Evolutionary conservation across 1,140 invertebrate species (phyloP).

Genomic region (Dreissena polymorpha): DNA sequence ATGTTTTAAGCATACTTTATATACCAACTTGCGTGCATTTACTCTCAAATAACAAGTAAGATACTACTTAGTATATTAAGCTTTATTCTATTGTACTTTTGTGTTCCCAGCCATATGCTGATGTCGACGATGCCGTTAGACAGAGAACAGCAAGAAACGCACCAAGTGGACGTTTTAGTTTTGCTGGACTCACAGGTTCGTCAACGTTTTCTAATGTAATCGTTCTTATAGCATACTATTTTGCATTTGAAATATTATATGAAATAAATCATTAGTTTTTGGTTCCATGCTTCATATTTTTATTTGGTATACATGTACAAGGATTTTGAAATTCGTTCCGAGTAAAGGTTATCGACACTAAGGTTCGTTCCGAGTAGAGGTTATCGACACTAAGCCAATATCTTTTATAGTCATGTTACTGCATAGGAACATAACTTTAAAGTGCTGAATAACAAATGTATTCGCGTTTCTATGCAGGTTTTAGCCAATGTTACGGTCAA

Average conservation of each 20-base stretch:
- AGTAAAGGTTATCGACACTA: not conserved
- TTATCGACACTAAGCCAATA: too few species aligned
- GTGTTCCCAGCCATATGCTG: constrained; percentile 23
- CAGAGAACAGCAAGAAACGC: constrained; percentile 19
- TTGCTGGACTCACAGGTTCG: constrained; percentile 7
- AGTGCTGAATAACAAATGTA: not conserved
- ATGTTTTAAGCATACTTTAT: too few species aligned
- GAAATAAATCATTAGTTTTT: too few species aligned
- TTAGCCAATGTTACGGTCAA: constrained; percentile 20
- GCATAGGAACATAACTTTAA: too few species aligned
- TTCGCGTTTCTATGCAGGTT: not conserved
- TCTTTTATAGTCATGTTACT: too few species aligned
- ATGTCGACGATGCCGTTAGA: constrained; percentile 17
- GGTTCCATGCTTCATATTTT: too few species aligned
- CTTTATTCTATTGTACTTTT: not conserved
- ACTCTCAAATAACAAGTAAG: too few species aligned
- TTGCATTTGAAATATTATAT: not conserved
- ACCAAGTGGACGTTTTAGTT: constrained; percentile 9
- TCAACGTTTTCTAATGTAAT: not conserved
- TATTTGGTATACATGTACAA: too few species aligned
- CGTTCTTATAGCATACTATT: not conserved
- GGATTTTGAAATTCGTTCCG: too few species aligned
- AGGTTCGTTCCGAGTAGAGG: too few species aligned
- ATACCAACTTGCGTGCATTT: too few species aligned
- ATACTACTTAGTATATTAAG: too few species aligned